Conservation (phyloP, 2,888 invertebrate genomes). For the Mactromeris polynyma region DNA sequence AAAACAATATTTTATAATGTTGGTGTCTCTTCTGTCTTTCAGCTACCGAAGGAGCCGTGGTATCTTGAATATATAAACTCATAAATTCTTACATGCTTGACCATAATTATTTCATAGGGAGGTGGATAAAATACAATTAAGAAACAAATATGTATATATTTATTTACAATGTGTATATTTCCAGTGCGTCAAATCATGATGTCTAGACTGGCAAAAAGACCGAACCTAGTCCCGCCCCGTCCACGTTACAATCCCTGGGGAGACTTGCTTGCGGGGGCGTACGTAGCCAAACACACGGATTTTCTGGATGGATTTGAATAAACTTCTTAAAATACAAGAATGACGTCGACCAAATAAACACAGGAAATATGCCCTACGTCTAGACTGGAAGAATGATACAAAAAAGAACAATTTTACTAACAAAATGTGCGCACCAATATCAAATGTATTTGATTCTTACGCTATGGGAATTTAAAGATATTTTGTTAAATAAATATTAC, state of each 20-base stretch:
- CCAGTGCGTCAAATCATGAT: constrained; percentile 4
- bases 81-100: no score
- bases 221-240: neutral
- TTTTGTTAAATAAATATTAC: neutral
- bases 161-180: no score
- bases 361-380: neutral
- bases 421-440: neutral
- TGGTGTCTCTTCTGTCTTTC: no score
- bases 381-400: neutral
- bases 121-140: no score
- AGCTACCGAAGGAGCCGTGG: no score
- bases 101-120: no score
- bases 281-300: neutral
- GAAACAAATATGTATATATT: no score
- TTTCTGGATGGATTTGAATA: neutral
- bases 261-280: neutral
- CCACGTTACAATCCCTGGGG: neutral
- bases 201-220: neutral
- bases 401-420: neutral
- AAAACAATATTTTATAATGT: no score
- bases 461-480: neutral
- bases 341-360: neutral
- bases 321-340: neutral
- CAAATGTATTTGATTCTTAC: neutral
- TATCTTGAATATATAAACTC: no score